Percentiles rank a stretch among this genome's conserved stretches.
Conservation (phyloP, 2,888 invertebrate species). For the Yponomeuta sedellus region DNA sequence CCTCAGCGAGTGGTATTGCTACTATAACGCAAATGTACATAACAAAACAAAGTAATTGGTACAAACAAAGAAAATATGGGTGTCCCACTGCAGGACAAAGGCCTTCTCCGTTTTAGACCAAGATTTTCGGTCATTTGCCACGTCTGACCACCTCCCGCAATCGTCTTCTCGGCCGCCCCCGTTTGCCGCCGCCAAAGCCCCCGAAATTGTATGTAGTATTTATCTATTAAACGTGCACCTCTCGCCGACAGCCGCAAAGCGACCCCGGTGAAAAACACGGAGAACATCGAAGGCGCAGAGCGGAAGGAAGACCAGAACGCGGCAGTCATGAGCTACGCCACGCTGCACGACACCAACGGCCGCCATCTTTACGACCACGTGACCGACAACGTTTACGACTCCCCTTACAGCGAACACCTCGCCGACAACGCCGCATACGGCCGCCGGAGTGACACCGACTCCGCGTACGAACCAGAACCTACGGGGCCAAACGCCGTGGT, state of each 20-base stretch:
- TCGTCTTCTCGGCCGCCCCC: too few species aligned
- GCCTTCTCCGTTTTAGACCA: too few species aligned
- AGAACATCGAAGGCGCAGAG: slow-evolving; percentile 91
- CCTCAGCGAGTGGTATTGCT: too few species aligned
- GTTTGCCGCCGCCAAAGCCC: too few species aligned
- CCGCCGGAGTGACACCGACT: slow-evolving; percentile 63
- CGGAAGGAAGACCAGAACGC: slow-evolving; percentile 91
- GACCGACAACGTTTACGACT: slow-evolving; percentile 84
- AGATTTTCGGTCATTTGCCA: too few species aligned
- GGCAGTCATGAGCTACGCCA: slow-evolving; percentile 92
- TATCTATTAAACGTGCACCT: slow-evolving; percentile 16
- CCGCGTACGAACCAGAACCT: slow-evolving; percentile 82
- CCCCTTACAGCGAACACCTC: slow-evolving; percentile 81
- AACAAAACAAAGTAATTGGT: too few species aligned
- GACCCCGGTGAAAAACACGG: slow-evolving; percentile 91
- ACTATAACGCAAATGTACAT: too few species aligned
- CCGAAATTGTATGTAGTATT: too few species aligned
- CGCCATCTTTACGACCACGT: slow-evolving; percentile 70
- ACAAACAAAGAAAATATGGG: too few species aligned
- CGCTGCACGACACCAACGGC: slow-evolving; percentile 82
- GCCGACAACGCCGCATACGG: slow-evolving; percentile 67
- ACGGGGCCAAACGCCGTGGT: slow-evolving; percentile 78
- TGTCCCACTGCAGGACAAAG: too few species aligned
- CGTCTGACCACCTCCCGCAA: too few species aligned
- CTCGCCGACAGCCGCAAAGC: slow-evolving; percentile 82